Base-by-base conservation (phyloP, 2,888 invertebrate species). In the Coremacera marginata region DNA sequence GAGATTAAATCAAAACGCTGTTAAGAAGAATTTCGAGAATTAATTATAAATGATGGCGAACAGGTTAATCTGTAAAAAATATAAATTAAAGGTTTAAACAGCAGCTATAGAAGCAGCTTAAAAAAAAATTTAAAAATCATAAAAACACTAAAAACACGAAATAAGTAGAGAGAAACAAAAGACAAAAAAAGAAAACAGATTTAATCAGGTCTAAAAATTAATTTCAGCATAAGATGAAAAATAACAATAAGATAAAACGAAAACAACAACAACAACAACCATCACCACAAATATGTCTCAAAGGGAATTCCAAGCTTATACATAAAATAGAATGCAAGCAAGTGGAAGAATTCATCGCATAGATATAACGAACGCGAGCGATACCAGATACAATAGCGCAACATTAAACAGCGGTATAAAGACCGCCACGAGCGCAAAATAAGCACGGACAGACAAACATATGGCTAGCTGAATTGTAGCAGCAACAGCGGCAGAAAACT, bases 171-270 rank as follows among this genome's bases (percentile, higher is more conserved):
- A 34, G 8, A 31, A 63, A n/a, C n/a, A n/a, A n/a, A n/a, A n/a
- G n/a, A 63, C 16, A 27, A 60, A 60, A 63, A 63, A 63, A 63
- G n/a, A 68, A 44, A 37, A 22, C 25, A 11, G 68, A 68, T 68
- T 51, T 68, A 68, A 68, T 68, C 68, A 60, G 34, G 51, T 68
- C n/a, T 19, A 22, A 19, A 68, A 68, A 68, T 68, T 68, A 49
- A 68, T 68, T 68, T 68, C 68, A 49, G 31, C 22, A 68, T 68
- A 51, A 22, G 51, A 68, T 49, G 68, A 51, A 52, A 34, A 51
- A 9, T 51, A 52, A 8, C 22, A 68, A 49, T 8, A 25, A 14
- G 16, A 25, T 49, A 8, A 5, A 37, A 68, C 49, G 3, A 16
- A 68, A 63, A 31, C 62, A 27, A 25, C 62, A 22, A 16, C 31